A percentile compares a stretch with the other conserved stretches of the same genome.
Conservation (phyloP, 2,888 invertebrate species). For the Leptinotarsa haldemani region DNA sequence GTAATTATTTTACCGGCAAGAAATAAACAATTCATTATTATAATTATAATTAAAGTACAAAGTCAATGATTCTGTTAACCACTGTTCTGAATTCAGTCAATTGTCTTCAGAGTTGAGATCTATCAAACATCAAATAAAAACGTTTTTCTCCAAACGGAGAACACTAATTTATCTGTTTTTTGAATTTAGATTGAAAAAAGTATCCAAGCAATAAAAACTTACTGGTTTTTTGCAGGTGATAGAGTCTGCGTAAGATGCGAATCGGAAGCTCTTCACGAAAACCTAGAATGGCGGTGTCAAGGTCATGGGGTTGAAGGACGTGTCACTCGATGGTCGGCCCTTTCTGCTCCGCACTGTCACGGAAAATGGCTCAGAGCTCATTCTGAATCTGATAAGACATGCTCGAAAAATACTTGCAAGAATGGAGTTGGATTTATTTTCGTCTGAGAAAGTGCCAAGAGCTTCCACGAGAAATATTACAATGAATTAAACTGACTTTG, state of each 20-base stretch:
- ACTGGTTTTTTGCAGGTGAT: constrained; percentile 69
- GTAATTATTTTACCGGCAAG: too few relatives aligned
- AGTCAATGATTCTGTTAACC: too few relatives aligned
- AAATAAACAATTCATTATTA: too few relatives aligned
- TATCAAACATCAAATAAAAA: too few relatives aligned
- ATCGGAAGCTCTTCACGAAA: constrained; percentile 81
- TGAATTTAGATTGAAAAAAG: too few relatives aligned
- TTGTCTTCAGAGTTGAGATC: too few relatives aligned
- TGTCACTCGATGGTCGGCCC: constrained; percentile 84
- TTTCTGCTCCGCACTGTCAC: constrained; percentile 88
- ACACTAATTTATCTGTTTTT: too few relatives aligned
- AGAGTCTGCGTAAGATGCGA: constrained; percentile 86
- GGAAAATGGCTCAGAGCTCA: constrained; percentile 83
- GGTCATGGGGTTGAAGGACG: constrained; percentile 85
- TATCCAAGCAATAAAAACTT: not conserved
- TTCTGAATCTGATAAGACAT: constrained; percentile 57
- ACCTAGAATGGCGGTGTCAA: constrained; percentile 82
- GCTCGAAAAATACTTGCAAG: constrained; percentile 59
- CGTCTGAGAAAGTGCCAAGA: constrained; percentile 51
- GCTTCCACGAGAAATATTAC: constrained; percentile 1
- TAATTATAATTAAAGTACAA: too few relatives aligned
- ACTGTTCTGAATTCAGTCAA: too few relatives aligned
- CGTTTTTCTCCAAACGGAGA: too few relatives aligned
- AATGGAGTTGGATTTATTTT: constrained; percentile 61
- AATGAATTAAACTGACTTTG: constrained; percentile 7